A percentile compares a stretch with the other conserved stretches of the same genome.
These are phyloP conservation scores for Watsonalla cultraria DNA, from an alignment of 2,888 invertebrate species.

Conservation along the genomic window DNA sequence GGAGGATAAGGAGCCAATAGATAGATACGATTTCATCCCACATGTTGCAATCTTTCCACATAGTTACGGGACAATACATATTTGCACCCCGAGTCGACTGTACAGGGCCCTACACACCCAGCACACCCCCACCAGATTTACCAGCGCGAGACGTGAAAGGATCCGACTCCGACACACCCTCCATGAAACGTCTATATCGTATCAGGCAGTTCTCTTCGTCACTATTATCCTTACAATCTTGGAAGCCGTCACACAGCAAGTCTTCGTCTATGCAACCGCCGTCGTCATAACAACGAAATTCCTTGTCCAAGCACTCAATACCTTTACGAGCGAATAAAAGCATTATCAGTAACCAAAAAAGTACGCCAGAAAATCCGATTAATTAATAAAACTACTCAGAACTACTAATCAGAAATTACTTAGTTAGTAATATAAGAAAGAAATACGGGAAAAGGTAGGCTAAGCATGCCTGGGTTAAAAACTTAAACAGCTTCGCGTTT, in stretches of 20 bases:
- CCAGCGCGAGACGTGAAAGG: constrained; percentile 24
- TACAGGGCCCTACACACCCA: constrained; percentile 42
- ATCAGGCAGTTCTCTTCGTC: constrained; percentile 80
- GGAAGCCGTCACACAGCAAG: constrained; percentile 78
- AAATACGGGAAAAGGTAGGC: constrained; percentile 18
- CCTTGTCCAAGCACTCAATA: constrained; percentile 57
- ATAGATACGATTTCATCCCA: constrained; percentile 41
- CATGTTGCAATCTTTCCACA: constrained; percentile 48
- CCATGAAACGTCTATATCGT: constrained; percentile 56
- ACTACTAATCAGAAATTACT: neutral
- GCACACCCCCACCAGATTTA: constrained; percentile 44
- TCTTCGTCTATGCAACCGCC: constrained; percentile 79
- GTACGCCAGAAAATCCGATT: neutral
- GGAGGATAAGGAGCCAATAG: constrained; percentile 15
- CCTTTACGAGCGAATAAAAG: constrained; percentile 49
- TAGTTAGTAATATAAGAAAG: constrained; percentile 9
- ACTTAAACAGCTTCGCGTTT: constrained; percentile 19
- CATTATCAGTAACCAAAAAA: constrained; percentile 6
- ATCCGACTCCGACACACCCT: constrained; percentile 17
- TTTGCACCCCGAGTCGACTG: constrained; percentile 7
- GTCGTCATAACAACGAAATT: constrained; percentile 77
- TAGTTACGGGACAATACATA: constrained; percentile 31
- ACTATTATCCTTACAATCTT: constrained; percentile 81
- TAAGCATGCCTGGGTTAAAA: constrained; percentile 44
- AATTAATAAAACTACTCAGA: neutral